Percentiles rank a stretch among this genome's conserved stretches.
phyloP scores from a whole-genome alignment of 64 coral and sea anemone species.

The Astreopora myriophthalma region DNA sequence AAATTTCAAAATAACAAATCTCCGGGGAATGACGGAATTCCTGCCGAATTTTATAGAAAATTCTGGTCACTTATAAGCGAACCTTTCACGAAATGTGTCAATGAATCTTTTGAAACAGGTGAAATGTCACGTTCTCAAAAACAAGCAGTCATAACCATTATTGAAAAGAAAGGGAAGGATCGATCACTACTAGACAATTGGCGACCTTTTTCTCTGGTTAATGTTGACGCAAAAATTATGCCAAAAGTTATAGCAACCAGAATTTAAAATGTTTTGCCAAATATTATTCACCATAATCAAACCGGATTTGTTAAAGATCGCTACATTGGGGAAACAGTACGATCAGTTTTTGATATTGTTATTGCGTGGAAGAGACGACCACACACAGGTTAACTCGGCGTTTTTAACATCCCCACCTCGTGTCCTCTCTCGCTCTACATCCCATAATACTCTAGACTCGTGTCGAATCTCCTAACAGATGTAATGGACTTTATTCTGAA shows the following conservation, averaged over 20 bases:
- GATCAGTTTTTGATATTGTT: slow-evolving; percentile 36
- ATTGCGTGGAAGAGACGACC: too few species aligned
- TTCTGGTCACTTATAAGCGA: not conserved
- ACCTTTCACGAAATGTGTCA: slow-evolving; percentile 1
- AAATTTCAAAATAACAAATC: slow-evolving; percentile 5
- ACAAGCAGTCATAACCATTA: slow-evolving; percentile 16
- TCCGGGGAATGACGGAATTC: slow-evolving; percentile 32
- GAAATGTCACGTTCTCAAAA: slow-evolving; percentile 51
- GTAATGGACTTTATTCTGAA: not conserved
- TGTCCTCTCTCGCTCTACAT: too few species aligned
- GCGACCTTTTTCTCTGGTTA: slow-evolving; percentile 2
- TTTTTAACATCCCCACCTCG: too few species aligned
- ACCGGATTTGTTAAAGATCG: slow-evolving; percentile 22
- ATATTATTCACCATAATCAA: slow-evolving; percentile 32
- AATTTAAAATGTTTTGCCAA: slow-evolving; percentile 29
- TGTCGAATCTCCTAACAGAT: too few species aligned
- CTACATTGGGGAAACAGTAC: slow-evolving; percentile 30
- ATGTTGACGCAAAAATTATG: slow-evolving; percentile 46
- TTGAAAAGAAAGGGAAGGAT: slow-evolving; percentile 29
- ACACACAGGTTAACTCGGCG: too few species aligned
- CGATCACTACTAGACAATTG: not conserved
- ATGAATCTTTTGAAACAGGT: slow-evolving; percentile 39
- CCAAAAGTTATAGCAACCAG: slow-evolving; percentile 35
- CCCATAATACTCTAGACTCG: too few species aligned
- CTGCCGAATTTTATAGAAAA: slow-evolving; percentile 43